phyloP scores from a whole-genome alignment of 2,113 vertebrate species.

The Pygoscelis antarcticus region DNA sequence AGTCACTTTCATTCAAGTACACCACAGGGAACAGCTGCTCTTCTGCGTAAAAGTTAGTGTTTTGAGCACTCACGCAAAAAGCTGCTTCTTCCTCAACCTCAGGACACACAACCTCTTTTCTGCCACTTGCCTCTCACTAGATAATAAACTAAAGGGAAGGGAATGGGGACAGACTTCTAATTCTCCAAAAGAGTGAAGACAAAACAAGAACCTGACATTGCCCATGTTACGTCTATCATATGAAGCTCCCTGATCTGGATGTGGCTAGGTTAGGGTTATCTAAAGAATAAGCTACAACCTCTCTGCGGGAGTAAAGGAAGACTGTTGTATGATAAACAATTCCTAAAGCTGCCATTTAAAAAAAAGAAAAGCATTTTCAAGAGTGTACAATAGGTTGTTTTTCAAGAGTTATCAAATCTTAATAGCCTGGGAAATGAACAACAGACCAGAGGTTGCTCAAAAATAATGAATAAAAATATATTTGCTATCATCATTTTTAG shows the following conservation, averaged over 20 bases:
- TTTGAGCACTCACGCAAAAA: not conserved
- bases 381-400: not conserved
- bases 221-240: not conserved
- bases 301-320: not conserved
- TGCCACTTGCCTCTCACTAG: not conserved
- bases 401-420: not conserved
- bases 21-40: not conserved
- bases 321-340: not conserved
- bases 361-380: not conserved
- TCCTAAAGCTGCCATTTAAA: not conserved
- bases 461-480: not conserved
- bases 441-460: not conserved
- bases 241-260: not conserved
- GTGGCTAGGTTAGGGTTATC: not conserved
- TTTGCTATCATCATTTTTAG: not conserved
- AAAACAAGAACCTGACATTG: not conserved
- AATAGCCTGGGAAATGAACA: not conserved
- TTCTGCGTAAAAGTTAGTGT: not conserved
- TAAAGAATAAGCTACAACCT: not conserved
- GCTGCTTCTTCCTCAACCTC: not conserved
- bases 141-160: not conserved
- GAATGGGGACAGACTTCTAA: not conserved
- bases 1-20: slow-evolving; percentile 12
- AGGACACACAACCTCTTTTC: not conserved
- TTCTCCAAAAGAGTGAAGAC: not conserved